Evolutionary conservation across 2,113 vertebrate genomes (phyloP).

Genomic region (Arothron firmamentum): DNA sequence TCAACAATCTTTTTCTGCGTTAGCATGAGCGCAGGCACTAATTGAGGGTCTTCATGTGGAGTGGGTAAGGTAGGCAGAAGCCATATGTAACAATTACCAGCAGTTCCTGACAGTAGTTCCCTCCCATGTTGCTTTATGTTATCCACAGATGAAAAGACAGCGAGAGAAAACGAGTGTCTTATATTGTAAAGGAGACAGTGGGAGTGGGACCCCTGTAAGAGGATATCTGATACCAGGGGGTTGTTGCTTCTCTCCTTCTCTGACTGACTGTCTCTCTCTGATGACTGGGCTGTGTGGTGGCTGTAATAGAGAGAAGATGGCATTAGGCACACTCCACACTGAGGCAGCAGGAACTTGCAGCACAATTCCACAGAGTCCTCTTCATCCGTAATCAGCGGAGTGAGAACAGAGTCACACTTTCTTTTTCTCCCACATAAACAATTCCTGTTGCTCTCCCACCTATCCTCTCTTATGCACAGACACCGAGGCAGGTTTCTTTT

Average conservation of each 20-base stretch:
- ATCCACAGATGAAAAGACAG: slow-evolving; percentile 8
- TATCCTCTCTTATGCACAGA: background rate
- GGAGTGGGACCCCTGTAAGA: slow-evolving; percentile 3
- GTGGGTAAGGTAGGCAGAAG: slow-evolving; percentile 8
- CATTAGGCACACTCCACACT: slow-evolving; percentile 66
- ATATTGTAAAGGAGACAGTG: slow-evolving; percentile 22
- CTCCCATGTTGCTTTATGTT: slow-evolving; percentile 35
- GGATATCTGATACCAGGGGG: background rate
- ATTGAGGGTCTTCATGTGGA: slow-evolving; percentile 40
- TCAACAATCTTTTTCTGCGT: too few relatives aligned
- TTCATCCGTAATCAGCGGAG: slow-evolving; percentile 65
- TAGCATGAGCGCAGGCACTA: slow-evolving; percentile 25
- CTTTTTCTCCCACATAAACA: slow-evolving; percentile 59
- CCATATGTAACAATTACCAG: slow-evolving; percentile 46
- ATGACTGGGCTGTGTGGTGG: slow-evolving; percentile 24
- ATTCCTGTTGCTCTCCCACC: slow-evolving; percentile 19
- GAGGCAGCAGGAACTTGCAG: slow-evolving; percentile 66
- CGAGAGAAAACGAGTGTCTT: too few relatives aligned
- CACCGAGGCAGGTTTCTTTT: background rate
- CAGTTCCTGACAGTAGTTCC: slow-evolving; percentile 32
- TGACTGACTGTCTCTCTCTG: slow-evolving; percentile 7
- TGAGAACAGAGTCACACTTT: slow-evolving; percentile 65
- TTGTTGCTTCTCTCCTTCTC: background rate
- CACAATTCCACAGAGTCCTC: slow-evolving; percentile 65
- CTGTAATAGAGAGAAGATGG: slow-evolving; percentile 63